Evolutionary conservation across 2,797 vertebrate genomes (phyloP), one percentile per base, ranked within the genome.

Genomic region (Betta splendens): DNA sequence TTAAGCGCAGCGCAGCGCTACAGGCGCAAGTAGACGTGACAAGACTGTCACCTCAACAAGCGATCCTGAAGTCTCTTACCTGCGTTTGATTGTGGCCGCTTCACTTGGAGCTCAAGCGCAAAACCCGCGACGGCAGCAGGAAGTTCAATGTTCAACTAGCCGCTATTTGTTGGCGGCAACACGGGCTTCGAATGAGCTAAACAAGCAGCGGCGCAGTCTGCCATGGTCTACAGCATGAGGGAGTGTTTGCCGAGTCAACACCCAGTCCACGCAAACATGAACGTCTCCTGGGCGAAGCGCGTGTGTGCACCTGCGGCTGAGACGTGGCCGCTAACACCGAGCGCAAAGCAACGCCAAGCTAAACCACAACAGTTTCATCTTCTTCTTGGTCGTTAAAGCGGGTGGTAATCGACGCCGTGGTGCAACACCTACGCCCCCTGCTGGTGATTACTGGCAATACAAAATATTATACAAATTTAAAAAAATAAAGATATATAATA

Each of bases 81-180:
- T 65, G 2, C 36, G 3, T 28, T n/a, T 9, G n/a, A 25, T 8
- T 9, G 7, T 16, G 15, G 10, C 2, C 2, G 33, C 29, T 16
- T 21, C 11, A 20, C n/a, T 1, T 9, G 9, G 22, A 2, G 16
- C 1, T 1, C 21, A 15, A 29, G 42, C 12, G 23, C 2, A n/a
- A 47, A 5, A 1, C 8, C 26, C 2, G 8, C 53, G 17, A 21
- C 25, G 9, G 17, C 16, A 1, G 45, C 3, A 78, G 69, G 79
- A 80, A 79, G 75, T 64, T 36, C 57, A 13, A 32, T 56, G 33
- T 29, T 33, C n/a, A 50, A 48, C 74, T 68, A 73, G 58, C 47
- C 13, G 26, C 35, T 21, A 22, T n/a, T 32, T 22, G 16, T 18
- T 21, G 17, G 31, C 8, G 12, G 11, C 7, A 16, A 16, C 42